phyloP scores from a whole-genome alignment of 2,888 invertebrate species.

The Liposcelis brunnea region DNA sequence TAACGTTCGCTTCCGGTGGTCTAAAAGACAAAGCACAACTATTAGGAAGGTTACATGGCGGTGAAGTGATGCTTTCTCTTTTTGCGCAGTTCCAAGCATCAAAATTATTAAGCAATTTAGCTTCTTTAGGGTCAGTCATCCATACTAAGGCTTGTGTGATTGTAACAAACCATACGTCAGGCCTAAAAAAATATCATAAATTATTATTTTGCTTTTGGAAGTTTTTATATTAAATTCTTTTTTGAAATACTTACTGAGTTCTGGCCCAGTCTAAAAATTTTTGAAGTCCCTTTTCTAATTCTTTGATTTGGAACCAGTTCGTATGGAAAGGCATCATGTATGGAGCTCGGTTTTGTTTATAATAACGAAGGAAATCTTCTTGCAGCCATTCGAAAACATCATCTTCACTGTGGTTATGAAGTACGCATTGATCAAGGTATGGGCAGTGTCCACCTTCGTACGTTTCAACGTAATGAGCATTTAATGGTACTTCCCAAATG shows the following conservation, averaged over 20 bases:
- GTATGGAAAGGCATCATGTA: constrained; percentile 95
- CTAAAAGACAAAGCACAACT: constrained; percentile 72
- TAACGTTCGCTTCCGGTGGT: constrained; percentile 54
- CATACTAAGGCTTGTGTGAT: constrained; percentile 76
- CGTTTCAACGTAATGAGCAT: constrained; percentile 72
- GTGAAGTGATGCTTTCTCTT: constrained; percentile 46
- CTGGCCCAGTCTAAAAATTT: constrained; percentile 73
- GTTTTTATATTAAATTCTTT: no score
- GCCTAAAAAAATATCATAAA: constrained; percentile 35
- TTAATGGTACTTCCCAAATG: constrained; percentile 84
- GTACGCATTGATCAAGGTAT: constrained; percentile 78
- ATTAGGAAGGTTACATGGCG: constrained; percentile 62
- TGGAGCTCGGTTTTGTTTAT: constrained; percentile 73
- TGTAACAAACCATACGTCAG: constrained; percentile 75
- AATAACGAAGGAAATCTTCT: constrained; percentile 71
- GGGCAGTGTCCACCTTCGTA: constrained; percentile 87
- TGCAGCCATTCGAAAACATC: constrained; percentile 75
- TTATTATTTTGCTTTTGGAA: no score
- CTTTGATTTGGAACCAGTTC: constrained; percentile 88
- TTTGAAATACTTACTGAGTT: constrained; percentile 38
- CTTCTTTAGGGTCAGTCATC: constrained; percentile 70
- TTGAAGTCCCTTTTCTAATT: constrained; percentile 60
- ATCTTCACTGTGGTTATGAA: constrained; percentile 67
- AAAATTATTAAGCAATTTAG: constrained; percentile 46
- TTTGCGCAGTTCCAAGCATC: constrained; percentile 70